phyloP scores from a whole-genome alignment of 2,797 vertebrate species.

The Takifugu ocellatus region DNA sequence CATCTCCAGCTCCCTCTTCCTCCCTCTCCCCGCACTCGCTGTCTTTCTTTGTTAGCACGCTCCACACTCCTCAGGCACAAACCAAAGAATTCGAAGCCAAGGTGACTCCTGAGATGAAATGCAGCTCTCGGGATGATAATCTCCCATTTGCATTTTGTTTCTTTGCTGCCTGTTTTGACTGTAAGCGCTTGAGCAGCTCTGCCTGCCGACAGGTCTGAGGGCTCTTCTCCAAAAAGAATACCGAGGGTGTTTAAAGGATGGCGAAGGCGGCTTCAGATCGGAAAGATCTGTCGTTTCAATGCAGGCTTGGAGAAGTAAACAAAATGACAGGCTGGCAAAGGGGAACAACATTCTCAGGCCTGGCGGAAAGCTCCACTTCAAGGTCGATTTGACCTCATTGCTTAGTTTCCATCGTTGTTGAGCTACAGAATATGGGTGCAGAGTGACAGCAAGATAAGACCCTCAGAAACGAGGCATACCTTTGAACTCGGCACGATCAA shows the following conservation, averaged over 20 bases:
- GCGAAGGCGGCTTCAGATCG: conserved; percentile 36
- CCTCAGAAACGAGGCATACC: conserved; percentile 62
- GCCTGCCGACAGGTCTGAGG: conserved; percentile 26
- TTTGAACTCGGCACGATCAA: conserved; percentile 46
- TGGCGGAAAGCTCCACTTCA: conserved; percentile 72
- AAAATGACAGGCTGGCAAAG: conserved; percentile 39
- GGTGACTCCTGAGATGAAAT: conserved; percentile 65
- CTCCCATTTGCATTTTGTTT: conserved; percentile 3
- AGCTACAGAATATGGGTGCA: conserved; percentile 50
- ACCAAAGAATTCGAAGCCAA: conserved; percentile 64
- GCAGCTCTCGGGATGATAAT: conserved; percentile 30
- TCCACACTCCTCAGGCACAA: conserved; percentile 50
- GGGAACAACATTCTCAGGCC: conserved; percentile 58
- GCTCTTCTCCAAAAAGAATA: conserved; percentile 25
- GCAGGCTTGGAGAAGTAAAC: conserved; percentile 58
- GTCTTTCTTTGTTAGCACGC: conserved; percentile 63
- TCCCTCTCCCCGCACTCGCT: conserved; percentile 30
- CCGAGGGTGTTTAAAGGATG: conserved; percentile 36
- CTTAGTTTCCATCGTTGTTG: conserved; percentile 72
- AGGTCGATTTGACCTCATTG: conserved; percentile 79
- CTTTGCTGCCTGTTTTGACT: conserved; percentile 9
- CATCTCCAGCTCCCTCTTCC: conserved; percentile 66
- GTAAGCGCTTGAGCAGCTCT: conserved; percentile 18
- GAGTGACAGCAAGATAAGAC: conserved; percentile 66
- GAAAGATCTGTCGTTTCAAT: conserved; percentile 45